A percentile compares a stretch with the other conserved stretches of the same genome.
phyloP scores from a whole-genome alignment of 1,140 invertebrate genomes.

The Dufourea novaeangliae region DNA sequence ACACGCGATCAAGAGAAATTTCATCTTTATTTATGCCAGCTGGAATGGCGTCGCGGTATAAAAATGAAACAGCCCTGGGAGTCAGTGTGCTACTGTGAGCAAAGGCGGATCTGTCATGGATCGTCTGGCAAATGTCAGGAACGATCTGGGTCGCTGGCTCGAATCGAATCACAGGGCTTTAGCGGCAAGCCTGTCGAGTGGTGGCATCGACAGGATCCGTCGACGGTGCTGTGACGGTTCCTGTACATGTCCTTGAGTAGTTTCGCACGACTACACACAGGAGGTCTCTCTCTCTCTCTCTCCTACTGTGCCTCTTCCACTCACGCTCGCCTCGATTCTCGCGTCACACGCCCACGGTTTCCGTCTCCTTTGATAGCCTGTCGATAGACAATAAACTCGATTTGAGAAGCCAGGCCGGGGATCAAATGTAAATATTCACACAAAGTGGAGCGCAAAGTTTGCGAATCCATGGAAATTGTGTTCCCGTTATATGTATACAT shows the following conservation, averaged over 20 bases:
- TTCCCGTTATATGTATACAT: too few species aligned
- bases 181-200: conserved; percentile 50
- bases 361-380: conserved; percentile 29
- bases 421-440: conserved; percentile 23
- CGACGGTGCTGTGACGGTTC: conserved; percentile 47
- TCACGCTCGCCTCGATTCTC: conserved; percentile 18
- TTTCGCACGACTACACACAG: conserved; percentile 59
- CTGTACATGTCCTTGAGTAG: conserved; percentile 60
- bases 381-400: conserved; percentile 47
- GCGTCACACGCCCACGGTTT: conserved; percentile 38
- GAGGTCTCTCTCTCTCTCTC: background rate
- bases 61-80: conserved; percentile 27
- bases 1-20: background rate
- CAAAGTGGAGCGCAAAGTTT: conserved; percentile 16
- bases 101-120: conserved; percentile 41
- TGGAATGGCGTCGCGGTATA: background rate
- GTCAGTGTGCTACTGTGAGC: conserved; percentile 4
- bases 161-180: conserved; percentile 61
- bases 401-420: background rate
- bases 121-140: conserved; percentile 48
- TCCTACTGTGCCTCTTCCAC: background rate
- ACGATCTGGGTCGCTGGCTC: conserved; percentile 53
- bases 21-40: conserved; percentile 40
- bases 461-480: background rate
- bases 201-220: conserved; percentile 58